These are phyloP conservation scores for Onchidella celtica DNA, from an alignment of 2,888 invertebrate species.

Conservation along the genomic window DNA sequence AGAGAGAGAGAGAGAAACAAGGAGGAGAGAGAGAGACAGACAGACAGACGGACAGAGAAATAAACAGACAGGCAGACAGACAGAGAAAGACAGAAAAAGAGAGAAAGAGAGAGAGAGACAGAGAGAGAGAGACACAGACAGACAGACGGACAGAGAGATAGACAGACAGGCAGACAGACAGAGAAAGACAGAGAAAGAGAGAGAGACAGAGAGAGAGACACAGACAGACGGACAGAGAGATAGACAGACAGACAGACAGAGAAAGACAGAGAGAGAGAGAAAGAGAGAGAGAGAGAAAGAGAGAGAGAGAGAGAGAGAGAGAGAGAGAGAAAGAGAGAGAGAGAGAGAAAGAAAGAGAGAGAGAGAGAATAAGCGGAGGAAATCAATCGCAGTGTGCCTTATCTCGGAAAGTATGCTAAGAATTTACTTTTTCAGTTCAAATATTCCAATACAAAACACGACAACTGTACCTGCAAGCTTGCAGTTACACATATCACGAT, in stretches of 20 bases:
- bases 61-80: background rate
- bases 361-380: background rate
- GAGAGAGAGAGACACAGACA: background rate
- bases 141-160: background rate
- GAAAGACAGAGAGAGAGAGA: background rate
- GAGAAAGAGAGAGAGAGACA: background rate
- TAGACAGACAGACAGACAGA: background rate
- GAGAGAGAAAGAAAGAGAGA: background rate
- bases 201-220: background rate
- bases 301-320: conserved; percentile 13
- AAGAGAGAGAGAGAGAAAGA: background rate
- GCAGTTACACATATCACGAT: too few species aligned
- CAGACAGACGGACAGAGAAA: conserved; percentile 10
- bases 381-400: too few species aligned
- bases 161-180: background rate
- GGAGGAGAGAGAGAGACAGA: conserved; percentile 34
- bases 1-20: conserved; percentile 27
- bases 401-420: too few species aligned
- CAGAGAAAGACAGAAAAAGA: background rate
- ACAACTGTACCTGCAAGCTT: too few species aligned
- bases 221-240: background rate
- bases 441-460: too few species aligned
- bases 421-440: too few species aligned
- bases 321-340: background rate
- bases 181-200: background rate